Conservation (phyloP, 2,113 vertebrate genomes). For the Podiceps cristatus region DNA sequence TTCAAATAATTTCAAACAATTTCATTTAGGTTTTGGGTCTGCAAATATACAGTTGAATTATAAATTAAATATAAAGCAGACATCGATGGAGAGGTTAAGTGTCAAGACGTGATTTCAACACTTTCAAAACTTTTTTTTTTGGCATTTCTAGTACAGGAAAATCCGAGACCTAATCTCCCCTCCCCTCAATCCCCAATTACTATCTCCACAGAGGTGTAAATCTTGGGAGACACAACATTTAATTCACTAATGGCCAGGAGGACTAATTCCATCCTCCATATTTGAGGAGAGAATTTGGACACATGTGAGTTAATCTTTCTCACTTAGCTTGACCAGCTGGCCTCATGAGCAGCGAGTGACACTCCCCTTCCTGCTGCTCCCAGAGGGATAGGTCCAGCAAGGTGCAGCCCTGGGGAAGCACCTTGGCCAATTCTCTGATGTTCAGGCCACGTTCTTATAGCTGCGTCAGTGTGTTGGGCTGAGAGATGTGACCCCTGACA, state of each 20-base stretch:
- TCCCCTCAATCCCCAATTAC: neutral
- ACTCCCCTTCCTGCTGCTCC: neutral
- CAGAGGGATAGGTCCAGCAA: neutral
- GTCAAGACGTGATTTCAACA: slow-evolving; percentile 57
- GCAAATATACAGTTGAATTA: slow-evolving; percentile 17
- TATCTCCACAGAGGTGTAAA: neutral
- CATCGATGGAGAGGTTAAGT: neutral
- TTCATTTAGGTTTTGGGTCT: slow-evolving; percentile 35
- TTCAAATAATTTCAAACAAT: slow-evolving; percentile 46
- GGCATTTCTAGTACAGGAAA: neutral
- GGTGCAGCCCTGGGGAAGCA: neutral
- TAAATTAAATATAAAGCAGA: slow-evolving; percentile 54
- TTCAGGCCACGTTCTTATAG: neutral
- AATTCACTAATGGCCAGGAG: neutral
- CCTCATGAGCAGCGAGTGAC: neutral
- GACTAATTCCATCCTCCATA: neutral
- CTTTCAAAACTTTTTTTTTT: neutral
- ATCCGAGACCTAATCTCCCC: neutral
- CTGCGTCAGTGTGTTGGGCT: neutral
- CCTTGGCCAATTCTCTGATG: neutral
- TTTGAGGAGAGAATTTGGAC: neutral
- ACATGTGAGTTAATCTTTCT: neutral
- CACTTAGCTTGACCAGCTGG: neutral
- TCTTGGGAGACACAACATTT: neutral
- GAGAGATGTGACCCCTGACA: neutral